Base-by-base conservation (phyloP, 1,140 invertebrate genomes). In the Amyelois transitella region DNA sequence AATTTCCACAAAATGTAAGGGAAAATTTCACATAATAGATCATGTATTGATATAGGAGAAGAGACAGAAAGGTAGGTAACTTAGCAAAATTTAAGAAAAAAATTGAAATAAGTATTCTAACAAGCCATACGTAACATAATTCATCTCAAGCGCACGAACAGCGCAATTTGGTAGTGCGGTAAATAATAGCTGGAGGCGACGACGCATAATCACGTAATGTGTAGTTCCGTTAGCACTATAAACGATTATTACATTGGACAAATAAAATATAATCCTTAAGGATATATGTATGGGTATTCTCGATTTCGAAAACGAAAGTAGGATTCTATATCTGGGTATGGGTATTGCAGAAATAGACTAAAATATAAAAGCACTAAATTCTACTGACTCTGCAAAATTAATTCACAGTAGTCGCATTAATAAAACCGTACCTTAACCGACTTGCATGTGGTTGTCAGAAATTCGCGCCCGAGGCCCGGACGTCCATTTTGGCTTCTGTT, bases 401-500 rank as follows among this genome's bases (percentile, higher is more conserved):
- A 14, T 21, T n/a, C n/a, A n/a, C n/a, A n/a, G 18, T 7, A 21
- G 20, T 21, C 10, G 20, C 45, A 21, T 48, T 5, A n/a, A 21
- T 48, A 5, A 48, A 48, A 48, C 45, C 19, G 45, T 5, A 21
- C 18, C 20, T 48, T 48, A 51, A 56, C 55, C 57, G 69, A 64
- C 64, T 72, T 70, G 75, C 66, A 66, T 64, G 54, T 58, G 66
- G 64, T 68, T 69, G 69, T 60, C 71, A 75, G 72, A 79, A 75
- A 14, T 68, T 67, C 59, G 49, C 47, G 79, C 83, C 81, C 47
- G 62, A 38, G 83, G 83, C 71, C 60, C 81, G 70, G 79, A 80
- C 76, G 76, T 75, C 70, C 73, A 72, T 83, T 86, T 79, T 67
- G 76, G 81, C 83, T 86, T 83, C 83, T 86, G 83, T 86, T 81